Conservation (phyloP, 1,140 invertebrate genomes). For the Drosophila tani region DNA sequence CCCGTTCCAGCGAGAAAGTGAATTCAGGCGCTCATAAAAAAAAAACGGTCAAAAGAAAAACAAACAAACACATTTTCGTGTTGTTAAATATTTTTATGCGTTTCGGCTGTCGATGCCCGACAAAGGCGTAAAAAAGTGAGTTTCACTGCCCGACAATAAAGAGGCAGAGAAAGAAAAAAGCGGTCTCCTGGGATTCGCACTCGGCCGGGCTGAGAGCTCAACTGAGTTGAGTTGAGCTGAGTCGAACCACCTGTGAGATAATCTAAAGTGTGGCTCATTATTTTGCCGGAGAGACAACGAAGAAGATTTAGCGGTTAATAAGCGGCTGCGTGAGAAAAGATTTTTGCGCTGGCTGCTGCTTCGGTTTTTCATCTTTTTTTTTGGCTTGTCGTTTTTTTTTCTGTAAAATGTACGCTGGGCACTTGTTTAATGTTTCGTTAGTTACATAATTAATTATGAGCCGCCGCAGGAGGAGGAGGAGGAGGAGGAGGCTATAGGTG, state of each 20-base stretch:
- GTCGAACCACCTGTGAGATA: constrained; percentile 68
- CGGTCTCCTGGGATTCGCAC: no score
- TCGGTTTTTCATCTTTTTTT: constrained; percentile 18
- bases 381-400: constrained; percentile 13
- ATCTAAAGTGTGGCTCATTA: constrained; percentile 64
- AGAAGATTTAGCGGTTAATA: constrained; percentile 69
- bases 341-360: constrained; percentile 35
- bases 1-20: constrained; percentile 50
- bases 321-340: constrained; percentile 73
- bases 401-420: constrained; percentile 19
- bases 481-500: constrained; percentile 30
- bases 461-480: background rate
- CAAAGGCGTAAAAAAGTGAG: constrained; percentile 33
- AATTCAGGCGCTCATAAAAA: constrained; percentile 41
- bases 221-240: background rate
- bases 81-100: constrained; percentile 41
- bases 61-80: constrained; percentile 38
- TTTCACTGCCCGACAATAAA: constrained; percentile 47
- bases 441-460: constrained; percentile 76
- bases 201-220: no score
- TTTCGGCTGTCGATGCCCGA: constrained; percentile 43
- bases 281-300: constrained; percentile 43
- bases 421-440: constrained; percentile 49
- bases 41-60: constrained; percentile 7
- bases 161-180: constrained; percentile 10